Evolutionary conservation across 2,113 vertebrate genomes (phyloP).

Genomic region (Pardalotus punctatus): DNA sequence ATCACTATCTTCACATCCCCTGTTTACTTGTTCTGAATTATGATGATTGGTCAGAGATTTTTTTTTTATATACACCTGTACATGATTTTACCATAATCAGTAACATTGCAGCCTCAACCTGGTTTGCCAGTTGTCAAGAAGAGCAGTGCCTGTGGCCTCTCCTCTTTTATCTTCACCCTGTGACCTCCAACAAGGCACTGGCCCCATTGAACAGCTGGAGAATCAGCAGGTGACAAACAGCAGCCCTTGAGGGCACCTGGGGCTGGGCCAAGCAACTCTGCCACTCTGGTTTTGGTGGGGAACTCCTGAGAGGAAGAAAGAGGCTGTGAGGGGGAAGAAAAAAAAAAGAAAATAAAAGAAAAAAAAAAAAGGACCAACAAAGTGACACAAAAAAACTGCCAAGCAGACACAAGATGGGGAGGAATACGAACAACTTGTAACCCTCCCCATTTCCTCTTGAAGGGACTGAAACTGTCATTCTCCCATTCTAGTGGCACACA

Average conservation of each 20-base stretch:
- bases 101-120: neutral
- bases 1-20: neutral
- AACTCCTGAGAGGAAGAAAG: neutral
- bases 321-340: rapidly evolving
- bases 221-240: neutral
- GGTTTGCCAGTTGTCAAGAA: neutral
- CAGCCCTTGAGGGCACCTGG: neutral
- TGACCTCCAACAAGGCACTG: neutral
- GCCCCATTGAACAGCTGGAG: neutral
- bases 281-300: neutral
- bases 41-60: neutral
- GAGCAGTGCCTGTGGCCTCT: neutral
- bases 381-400: neutral
- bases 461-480: neutral
- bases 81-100: neutral
- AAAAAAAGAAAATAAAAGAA: rapidly evolving
- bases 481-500: neutral
- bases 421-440: neutral
- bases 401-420: neutral
- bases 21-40: neutral
- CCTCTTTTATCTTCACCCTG: neutral
- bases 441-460: neutral
- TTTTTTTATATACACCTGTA: neutral
- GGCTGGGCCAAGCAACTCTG: neutral
- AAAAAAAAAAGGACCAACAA: neutral